Percentiles rank a stretch among this genome's conserved stretches.
Evolutionary conservation across 53 echinoderm and acorn worm species (phyloP).

Genomic region (Crossaster papposus): DNA sequence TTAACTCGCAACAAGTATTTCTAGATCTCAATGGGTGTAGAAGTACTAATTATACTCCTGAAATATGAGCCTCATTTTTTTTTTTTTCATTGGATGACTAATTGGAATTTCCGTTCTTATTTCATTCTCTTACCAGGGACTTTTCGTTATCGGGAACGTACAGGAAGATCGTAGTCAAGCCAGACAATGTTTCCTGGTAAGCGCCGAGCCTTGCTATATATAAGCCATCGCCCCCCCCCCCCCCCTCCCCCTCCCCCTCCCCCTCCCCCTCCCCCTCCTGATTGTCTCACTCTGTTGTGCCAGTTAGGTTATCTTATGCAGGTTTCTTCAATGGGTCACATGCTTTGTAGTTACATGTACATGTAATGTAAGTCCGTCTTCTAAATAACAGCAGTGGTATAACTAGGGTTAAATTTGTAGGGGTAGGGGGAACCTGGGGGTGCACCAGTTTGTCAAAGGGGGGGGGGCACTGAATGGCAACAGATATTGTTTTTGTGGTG

Average conservation of each 20-base stretch:
- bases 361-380: background rate
- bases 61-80: background rate
- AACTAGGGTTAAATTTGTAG: too few species aligned
- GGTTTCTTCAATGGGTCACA: background rate
- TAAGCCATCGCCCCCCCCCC: too few species aligned
- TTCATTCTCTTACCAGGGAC: constrained; percentile 66
- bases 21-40: too few species aligned
- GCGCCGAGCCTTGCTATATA: background rate
- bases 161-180: constrained; percentile 83
- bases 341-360: background rate
- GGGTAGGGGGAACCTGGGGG: too few species aligned
- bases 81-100: background rate
- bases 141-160: constrained; percentile 84
- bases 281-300: background rate
- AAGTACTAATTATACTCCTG: background rate
- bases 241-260: too few species aligned
- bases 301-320: background rate
- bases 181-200: constrained; percentile 81
- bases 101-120: background rate
- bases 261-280: background rate
- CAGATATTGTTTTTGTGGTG: too few species aligned
- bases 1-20: too few species aligned
- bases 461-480: too few species aligned
- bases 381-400: too few species aligned
- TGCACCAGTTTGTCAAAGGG: too few species aligned